Conservation (phyloP, 2,113 vertebrate genomes). For the Rhinichthys klamathensis region DNA sequence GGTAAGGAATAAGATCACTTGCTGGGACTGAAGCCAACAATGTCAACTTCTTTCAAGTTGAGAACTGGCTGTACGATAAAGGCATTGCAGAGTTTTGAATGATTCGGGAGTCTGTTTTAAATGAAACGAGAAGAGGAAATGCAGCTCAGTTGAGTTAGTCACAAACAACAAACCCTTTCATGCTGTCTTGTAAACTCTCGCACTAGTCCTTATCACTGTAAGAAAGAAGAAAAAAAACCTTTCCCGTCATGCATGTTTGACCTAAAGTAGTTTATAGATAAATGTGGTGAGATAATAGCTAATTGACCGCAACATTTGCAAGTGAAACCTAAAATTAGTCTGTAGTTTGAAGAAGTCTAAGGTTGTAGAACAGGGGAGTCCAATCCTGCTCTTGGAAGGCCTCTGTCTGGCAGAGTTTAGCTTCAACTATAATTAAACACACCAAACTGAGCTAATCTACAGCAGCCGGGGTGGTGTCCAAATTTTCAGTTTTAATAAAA, state of each 20-base stretch:
- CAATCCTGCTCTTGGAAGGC: background rate
- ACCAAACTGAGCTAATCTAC: background rate
- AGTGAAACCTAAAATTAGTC: background rate
- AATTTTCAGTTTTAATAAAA: too few species aligned
- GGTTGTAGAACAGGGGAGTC: background rate
- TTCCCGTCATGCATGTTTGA: constrained; percentile 5
- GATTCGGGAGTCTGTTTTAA: constrained; percentile 15
- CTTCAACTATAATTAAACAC: background rate
- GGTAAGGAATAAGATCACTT: background rate
- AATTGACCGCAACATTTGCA: background rate
- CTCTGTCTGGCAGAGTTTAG: background rate
- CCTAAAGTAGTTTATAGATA: constrained; percentile 17
- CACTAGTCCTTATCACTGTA: constrained; percentile 15
- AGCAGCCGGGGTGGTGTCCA: too few species aligned
- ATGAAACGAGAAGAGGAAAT: constrained; percentile 49
- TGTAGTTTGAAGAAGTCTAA: background rate
- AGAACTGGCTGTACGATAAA: constrained; percentile 18
- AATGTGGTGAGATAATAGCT: constrained; percentile 26
- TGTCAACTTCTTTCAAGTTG: constrained; percentile 4
- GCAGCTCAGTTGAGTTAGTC: constrained; percentile 13
- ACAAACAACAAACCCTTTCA: constrained; percentile 42
- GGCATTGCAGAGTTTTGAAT: constrained; percentile 14
- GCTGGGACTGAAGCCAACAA: background rate
- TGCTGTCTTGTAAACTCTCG: constrained; percentile 9
- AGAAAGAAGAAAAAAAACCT: background rate